Base-by-base conservation (phyloP, 2,797 vertebrate species). In the Coreius guichenoti region DNA sequence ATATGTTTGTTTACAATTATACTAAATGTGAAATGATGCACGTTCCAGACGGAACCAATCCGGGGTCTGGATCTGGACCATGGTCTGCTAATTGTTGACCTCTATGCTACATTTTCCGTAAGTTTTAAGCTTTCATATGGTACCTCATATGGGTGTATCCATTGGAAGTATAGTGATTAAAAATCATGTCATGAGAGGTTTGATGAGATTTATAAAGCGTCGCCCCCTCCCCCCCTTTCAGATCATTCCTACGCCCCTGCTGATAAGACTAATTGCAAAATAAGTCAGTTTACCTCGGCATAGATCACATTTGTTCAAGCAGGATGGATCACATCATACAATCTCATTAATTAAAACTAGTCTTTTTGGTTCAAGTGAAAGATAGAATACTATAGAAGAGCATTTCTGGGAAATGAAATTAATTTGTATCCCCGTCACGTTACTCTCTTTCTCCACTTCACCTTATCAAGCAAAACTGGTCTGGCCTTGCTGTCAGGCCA, bases 211-310 rank as follows among this genome's bases (percentile, higher is more conserved):
- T 82, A 11, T 56, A 23, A 69, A 43, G 67, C 12, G 1, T 5
- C 54, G 11, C 8, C 9, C 16, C 26, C 43, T 21, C 29, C 13
- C 36, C 16, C 72, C 11, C 4, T 4, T 23, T 31, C 43, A 13
- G 33, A 63, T 63, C 19, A 8, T 17, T 73, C 6, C n/a, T 74
- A 14, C 29, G 21, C 54, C 45, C 29, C 58, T 51, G 33, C 31
- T 69, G 61, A 76, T 77, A 77, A 84, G 33, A 69, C 61, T 67
- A 77, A 77, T 77, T 74, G 56, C 81, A 75, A 73, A 65, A 75
- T 31, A 65, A 54, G 29, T 77, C 23, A 36, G 73, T 77, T 68
- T 77, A 77, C 69, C 69, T 36, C 29, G 1, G 23, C 33, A 68
- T 51, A 69, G 33, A 77, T 77, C 31, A 67, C 45, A 67, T 68